phyloP scores from a whole-genome alignment of 2,888 invertebrate genomes.

The Drosophila picticornis region DNA sequence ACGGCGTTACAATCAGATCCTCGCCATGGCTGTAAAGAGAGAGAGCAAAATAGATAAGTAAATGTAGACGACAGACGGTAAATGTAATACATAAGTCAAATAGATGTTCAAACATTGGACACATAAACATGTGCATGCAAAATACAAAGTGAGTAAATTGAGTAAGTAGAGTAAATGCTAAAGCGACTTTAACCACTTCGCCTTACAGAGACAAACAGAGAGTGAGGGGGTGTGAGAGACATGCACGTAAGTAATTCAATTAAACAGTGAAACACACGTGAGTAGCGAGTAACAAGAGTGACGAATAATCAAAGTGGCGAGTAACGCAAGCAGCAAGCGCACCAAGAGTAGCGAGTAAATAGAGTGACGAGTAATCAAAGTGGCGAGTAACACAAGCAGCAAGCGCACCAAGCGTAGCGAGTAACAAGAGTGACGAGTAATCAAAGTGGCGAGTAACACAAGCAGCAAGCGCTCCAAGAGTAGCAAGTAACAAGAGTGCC shows the following conservation, averaged over 20 bases:
- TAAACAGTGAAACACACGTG: no score
- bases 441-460: neutral
- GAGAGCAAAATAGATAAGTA: constrained; percentile 1
- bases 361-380: neutral
- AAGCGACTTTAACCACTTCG: neutral
- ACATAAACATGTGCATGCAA: constrained; percentile 4
- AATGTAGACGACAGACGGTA: neutral
- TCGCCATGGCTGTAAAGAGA: constrained; percentile 92
- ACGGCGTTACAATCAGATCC: constrained; percentile 99
- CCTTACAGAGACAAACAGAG: no score
- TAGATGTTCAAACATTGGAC: neutral
- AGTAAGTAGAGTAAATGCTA: neutral
- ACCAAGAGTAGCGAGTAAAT: neutral
- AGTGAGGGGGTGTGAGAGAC: neutral
- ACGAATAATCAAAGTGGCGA: neutral
- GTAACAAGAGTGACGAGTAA: neutral
- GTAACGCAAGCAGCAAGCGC: neutral
- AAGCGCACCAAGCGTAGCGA: no score
- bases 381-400: neutral
- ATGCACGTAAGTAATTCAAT: neutral
- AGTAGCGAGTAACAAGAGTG: neutral
- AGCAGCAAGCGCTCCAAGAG: neutral
- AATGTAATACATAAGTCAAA: neutral
- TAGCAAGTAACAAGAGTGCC: neutral
- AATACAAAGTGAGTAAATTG: neutral